These are phyloP conservation scores for Papilio protenor DNA, from an alignment of 2,888 invertebrate genomes.

Conservation along the genomic window DNA sequence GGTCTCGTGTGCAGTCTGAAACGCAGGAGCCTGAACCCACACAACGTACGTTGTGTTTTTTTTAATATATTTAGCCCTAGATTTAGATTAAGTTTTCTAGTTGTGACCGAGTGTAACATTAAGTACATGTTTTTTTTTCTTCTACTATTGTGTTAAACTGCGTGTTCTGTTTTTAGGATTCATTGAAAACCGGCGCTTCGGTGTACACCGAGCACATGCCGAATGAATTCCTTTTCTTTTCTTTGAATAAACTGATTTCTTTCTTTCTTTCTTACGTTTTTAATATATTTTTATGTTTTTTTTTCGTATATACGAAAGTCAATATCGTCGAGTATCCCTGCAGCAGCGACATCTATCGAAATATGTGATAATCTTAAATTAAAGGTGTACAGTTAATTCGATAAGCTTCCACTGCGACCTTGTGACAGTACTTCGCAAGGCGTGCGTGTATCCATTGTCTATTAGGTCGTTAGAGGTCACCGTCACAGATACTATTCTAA, in stretches of 20 bases:
- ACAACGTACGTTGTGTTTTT: constrained; percentile 52
- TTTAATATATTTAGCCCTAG: neutral
- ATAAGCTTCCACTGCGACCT: constrained; percentile 2
- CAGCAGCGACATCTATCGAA: neutral
- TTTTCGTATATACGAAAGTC: neutral
- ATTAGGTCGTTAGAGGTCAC: constrained; percentile 14
- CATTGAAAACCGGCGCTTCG: too few species aligned
- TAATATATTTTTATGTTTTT: neutral
- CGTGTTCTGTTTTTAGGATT: too few species aligned
- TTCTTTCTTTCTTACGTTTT: too few species aligned
- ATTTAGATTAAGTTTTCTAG: too few species aligned
- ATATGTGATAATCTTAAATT: neutral
- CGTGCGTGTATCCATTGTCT: constrained; percentile 20
- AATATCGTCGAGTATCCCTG: neutral
- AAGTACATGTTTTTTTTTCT: too few species aligned
- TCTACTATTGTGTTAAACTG: too few species aligned
- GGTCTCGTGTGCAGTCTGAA: constrained; percentile 63
- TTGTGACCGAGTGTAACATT: too few species aligned
- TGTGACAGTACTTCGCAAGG: constrained; percentile 5
- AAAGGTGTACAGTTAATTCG: neutral
- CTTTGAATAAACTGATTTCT: too few species aligned
- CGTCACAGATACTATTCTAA: constrained; percentile 2
- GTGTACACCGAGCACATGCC: too few species aligned
- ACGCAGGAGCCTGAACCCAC: constrained; percentile 55
- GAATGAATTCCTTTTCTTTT: too few species aligned